Conservation (phyloP, 2,888 invertebrate genomes). For the Latrodectus elegans region DNA sequence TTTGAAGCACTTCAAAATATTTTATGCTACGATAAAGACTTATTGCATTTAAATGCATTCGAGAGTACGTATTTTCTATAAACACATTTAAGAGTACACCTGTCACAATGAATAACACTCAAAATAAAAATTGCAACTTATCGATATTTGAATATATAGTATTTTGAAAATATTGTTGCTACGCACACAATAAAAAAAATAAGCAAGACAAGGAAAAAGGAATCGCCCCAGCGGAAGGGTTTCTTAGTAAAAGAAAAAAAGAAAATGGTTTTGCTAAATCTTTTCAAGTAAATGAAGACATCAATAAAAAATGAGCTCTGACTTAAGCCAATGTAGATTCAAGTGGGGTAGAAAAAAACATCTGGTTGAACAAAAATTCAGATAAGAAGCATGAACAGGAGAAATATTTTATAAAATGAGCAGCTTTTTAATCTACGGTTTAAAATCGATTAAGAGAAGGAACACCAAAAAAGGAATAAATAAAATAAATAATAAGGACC, state of each 20-base stretch:
- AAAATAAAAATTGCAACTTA: too few relatives aligned
- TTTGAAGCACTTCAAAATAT: too few relatives aligned
- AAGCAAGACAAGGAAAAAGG: not conserved
- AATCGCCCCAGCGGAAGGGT: not conserved
- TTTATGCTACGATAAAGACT: too few relatives aligned
- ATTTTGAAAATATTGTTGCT: too few relatives aligned
- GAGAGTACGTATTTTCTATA: too few relatives aligned
- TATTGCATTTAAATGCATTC: too few relatives aligned
- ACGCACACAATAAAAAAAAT: not conserved
- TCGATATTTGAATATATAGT: too few relatives aligned
- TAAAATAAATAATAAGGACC: too few relatives aligned
- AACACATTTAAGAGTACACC: too few relatives aligned
- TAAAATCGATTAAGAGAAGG: slow-evolving; percentile 54
- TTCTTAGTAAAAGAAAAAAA: too few relatives aligned
- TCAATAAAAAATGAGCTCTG: slow-evolving; percentile 41
- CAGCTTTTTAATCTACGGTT: slow-evolving; percentile 56
- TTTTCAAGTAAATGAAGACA: slow-evolving; percentile 43
- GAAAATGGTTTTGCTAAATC: not conserved
- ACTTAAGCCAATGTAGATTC: slow-evolving; percentile 19
- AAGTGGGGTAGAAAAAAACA: not conserved
- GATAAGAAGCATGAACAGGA: not conserved
- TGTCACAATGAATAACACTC: too few relatives aligned
- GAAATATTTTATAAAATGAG: slow-evolving; percentile 46
- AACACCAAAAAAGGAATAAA: not conserved
- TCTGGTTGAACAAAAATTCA: not conserved